Conservation (phyloP, 1,140 invertebrate species). For the Papilio glaucus region DNA sequence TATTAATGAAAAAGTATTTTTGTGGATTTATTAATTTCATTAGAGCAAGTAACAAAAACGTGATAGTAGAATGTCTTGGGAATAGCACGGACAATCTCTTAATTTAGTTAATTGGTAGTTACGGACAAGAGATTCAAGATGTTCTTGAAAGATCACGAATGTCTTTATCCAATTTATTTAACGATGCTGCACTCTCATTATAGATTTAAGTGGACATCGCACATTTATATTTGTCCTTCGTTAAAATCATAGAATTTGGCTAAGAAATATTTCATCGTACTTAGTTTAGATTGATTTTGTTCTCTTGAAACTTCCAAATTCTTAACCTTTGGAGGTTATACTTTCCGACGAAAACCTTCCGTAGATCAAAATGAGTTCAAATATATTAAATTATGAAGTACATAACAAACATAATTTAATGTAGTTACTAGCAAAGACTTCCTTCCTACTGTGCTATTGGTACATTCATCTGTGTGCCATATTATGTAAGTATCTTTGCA, state of each 20-base stretch:
- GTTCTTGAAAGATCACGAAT: conserved; percentile 80
- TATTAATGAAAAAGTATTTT: conserved; percentile 7
- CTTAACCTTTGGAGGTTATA: too few species aligned
- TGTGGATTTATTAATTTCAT: conserved; percentile 12
- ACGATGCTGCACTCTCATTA: conserved; percentile 80
- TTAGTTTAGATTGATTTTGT: background rate
- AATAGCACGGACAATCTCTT: conserved; percentile 79
- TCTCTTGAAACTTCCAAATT: background rate
- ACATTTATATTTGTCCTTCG: conserved; percentile 60
- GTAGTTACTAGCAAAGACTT: too few species aligned
- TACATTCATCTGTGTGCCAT: too few species aligned
- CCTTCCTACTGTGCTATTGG: too few species aligned
- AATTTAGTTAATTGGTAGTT: conserved; percentile 82
- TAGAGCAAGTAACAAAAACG: conserved; percentile 19
- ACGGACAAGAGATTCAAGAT: conserved; percentile 76
- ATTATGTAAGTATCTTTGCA: too few species aligned
- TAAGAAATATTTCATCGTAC: conserved; percentile 14
- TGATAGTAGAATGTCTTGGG: conserved; percentile 56
- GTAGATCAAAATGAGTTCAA: too few species aligned
- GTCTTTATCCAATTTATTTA: conserved; percentile 84
- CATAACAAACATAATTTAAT: too few species aligned
- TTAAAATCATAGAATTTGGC: conserved; percentile 46
- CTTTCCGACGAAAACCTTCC: background rate
- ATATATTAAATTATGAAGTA: too few species aligned
- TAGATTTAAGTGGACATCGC: conserved; percentile 70